phyloP scores from a whole-genome alignment of 2,888 invertebrate genomes.

The Agrilus biguttatus region DNA sequence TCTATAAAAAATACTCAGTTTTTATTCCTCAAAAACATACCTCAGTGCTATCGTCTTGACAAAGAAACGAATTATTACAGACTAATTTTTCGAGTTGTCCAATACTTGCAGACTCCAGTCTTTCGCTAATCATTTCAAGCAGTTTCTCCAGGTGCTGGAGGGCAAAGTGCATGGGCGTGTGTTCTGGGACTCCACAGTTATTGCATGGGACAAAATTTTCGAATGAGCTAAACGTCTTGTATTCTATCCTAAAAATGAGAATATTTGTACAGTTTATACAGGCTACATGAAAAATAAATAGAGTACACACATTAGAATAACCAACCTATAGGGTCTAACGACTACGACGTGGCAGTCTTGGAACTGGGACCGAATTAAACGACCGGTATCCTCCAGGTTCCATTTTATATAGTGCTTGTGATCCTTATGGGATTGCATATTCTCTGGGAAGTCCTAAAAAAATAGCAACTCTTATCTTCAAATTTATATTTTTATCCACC shows the following conservation, averaged over 20 bases:
- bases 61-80: no score
- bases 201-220: constrained; percentile 77
- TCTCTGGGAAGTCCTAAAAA: constrained; percentile 66
- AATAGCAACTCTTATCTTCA: constrained; percentile 11
- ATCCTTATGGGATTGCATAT: constrained; percentile 55
- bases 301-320: constrained; percentile 5
- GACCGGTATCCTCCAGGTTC: constrained; percentile 68
- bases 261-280: not conserved
- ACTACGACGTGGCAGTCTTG: constrained; percentile 57
- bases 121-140: constrained; percentile 40
- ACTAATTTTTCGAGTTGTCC: not conserved
- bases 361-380: constrained; percentile 52
- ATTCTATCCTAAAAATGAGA: constrained; percentile 49
- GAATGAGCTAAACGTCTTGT: constrained; percentile 73
- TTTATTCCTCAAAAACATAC: no score
- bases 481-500: no score
- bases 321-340: constrained; percentile 57
- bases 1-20: no score
- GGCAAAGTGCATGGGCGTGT: constrained; percentile 56
- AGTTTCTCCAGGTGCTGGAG: constrained; percentile 57
- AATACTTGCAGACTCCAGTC: constrained; percentile 30
- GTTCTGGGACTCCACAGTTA: constrained; percentile 69
- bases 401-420: constrained; percentile 62
- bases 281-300: not conserved
- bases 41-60: no score